phyloP scores from a whole-genome alignment of 2,888 invertebrate species.

The Plagiodera versicolora region DNA sequence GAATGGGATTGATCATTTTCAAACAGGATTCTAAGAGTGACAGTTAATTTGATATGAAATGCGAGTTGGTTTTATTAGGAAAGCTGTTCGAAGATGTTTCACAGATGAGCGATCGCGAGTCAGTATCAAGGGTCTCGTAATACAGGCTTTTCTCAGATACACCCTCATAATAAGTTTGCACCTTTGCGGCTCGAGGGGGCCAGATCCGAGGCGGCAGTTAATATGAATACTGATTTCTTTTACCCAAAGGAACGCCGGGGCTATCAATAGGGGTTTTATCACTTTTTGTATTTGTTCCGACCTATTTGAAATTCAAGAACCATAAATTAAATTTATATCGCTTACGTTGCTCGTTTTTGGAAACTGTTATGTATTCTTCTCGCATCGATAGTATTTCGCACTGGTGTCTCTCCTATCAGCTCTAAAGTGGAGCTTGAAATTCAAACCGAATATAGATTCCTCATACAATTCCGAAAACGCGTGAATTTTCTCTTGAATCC shows the following conservation, averaged over 20 bases:
- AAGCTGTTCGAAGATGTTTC: slow-evolving; percentile 34
- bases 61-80: slow-evolving; percentile 13
- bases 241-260: slow-evolving; percentile 33
- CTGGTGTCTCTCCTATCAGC: no score
- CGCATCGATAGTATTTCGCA: background rate
- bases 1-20: no score
- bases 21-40: no score
- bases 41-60: background rate
- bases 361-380: slow-evolving; percentile 19
- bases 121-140: slow-evolving; percentile 51
- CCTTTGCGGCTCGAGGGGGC: slow-evolving; percentile 47
- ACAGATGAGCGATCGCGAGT: slow-evolving; percentile 48
- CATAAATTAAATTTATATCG: slow-evolving; percentile 39
- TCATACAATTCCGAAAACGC: no score
- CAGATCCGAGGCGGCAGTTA: slow-evolving; percentile 47
- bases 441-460: no score
- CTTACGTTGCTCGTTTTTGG: slow-evolving; percentile 32
- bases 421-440: no score
- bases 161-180: slow-evolving; percentile 55
- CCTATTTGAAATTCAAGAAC: slow-evolving; percentile 35
- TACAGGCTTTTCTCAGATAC: slow-evolving; percentile 51
- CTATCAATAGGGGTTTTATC: slow-evolving; percentile 47
- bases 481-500: no score
- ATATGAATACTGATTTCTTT: slow-evolving; percentile 49
- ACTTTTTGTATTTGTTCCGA: slow-evolving; percentile 40